Base-by-base conservation (phyloP, 2,113 vertebrate species). In the Saguinus imperator region DNA sequence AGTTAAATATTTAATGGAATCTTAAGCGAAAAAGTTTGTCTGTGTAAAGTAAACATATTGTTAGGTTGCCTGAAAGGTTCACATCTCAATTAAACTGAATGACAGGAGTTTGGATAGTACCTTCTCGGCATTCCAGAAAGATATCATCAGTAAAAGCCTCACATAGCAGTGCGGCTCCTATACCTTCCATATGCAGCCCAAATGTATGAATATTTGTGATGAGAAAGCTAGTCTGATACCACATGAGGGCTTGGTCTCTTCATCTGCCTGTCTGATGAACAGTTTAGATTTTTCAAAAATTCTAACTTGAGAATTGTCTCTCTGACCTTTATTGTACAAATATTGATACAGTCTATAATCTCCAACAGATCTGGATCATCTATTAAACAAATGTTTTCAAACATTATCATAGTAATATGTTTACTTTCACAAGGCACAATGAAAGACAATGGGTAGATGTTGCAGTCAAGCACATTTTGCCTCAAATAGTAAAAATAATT, bases 31-130 rank as follows among this genome's bases (percentile, higher is more conserved):
- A 95, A 95, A 64, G 9, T 95, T 72, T 94, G 50, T 87, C 95
- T 97, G 70, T 55, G 61, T 68, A 91, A 98, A 97, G 87, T 91
- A 97, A 98, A 97, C 81, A 93, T 3, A 14, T 58, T 91, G 95
- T 86, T 94, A 95, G 92, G 87, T 76, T 97, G 88, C 70, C 82
- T 35, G 84, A 96, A 90, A 97, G 87, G 95, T 97, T 98, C 97
- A 95, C 77, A 95, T 98, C 96, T 98, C 98, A 97, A 98, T 98
- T 97, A 98, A 96, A 87, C 97, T 97, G 94, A 97, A 96, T 95
- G 98, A 98, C 97, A 98, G 88, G 97, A 97, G 94, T 98, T 98
- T 98, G 61, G 76, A 97, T 96, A 96, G 72, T 16, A 77, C 77
- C 97, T 96, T 97, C 96, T 98, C 95, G 92, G 96, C 92, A 96